Evolutionary conservation across 2,113 vertebrate genomes (phyloP).

Genomic region (Suncus etruscus): DNA sequence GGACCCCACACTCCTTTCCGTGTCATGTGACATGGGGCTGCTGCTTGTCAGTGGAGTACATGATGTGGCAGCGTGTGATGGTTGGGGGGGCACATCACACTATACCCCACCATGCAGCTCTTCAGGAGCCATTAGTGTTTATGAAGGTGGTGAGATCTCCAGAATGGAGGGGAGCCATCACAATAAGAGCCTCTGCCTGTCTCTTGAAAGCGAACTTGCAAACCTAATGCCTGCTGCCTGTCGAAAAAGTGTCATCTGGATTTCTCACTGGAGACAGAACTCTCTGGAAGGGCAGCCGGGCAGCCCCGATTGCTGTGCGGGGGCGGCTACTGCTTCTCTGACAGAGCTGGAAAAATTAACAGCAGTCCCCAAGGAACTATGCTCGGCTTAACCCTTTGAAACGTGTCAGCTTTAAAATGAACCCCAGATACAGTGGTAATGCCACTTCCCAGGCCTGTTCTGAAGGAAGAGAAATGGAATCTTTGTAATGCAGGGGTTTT

Average conservation of each 20-base stretch:
- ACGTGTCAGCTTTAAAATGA: neutral
- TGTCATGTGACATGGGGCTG: neutral
- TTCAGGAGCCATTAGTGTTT: slow-evolving; percentile 42
- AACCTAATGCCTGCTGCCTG: slow-evolving; percentile 51
- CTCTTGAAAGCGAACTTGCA: slow-evolving; percentile 39
- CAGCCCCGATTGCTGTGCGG: slow-evolving; percentile 13
- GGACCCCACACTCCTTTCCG: neutral
- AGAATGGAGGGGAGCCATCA: slow-evolving; percentile 37
- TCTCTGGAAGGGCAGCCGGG: slow-evolving; percentile 63
- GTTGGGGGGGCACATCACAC: neutral
- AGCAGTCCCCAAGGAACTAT: neutral
- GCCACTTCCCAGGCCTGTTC: neutral
- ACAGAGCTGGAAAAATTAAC: slow-evolving; percentile 42
- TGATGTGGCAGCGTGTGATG: neutral
- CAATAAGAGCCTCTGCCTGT: slow-evolving; percentile 41
- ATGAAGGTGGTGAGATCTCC: slow-evolving; percentile 37
- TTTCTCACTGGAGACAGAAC: slow-evolving; percentile 57
- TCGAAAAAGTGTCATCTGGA: slow-evolving; percentile 31
- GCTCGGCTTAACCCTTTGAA: slow-evolving; percentile 50
- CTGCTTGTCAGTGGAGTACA: neutral
- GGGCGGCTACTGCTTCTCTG: neutral
- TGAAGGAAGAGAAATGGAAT: slow-evolving; percentile 14
- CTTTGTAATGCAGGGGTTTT: neutral
- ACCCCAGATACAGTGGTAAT: neutral
- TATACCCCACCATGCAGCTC: slow-evolving; percentile 29